phyloP scores from a whole-genome alignment of 2,888 invertebrate genomes.

The Nymphalis polychloros region DNA sequence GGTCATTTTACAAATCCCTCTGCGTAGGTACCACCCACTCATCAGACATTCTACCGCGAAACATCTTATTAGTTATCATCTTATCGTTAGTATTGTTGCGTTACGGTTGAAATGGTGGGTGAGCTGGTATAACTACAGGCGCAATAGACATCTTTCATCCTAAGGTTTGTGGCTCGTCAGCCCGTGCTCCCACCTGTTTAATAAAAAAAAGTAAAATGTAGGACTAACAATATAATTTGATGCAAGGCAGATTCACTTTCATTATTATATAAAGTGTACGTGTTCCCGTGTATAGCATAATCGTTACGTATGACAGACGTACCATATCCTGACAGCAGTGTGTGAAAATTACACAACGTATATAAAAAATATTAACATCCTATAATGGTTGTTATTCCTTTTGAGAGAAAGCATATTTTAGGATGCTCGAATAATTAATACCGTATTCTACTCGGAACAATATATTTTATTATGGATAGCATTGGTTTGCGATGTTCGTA shows the following conservation, averaged over 20 bases:
- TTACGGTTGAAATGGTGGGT: too few species aligned
- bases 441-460: constrained; percentile 6
- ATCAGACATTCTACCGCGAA: too few species aligned
- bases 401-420: not conserved
- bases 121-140: too few species aligned
- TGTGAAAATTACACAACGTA: not conserved
- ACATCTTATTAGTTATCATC: too few species aligned
- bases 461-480: constrained; percentile 29
- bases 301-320: constrained; percentile 5
- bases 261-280: constrained; percentile 17
- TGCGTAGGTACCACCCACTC: too few species aligned
- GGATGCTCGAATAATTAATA: constrained; percentile 3
- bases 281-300: constrained; percentile 13
- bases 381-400: constrained; percentile 1
- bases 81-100: too few species aligned
- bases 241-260: constrained; percentile 8
- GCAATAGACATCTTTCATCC: too few species aligned
- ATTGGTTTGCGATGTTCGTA: constrained; percentile 9
- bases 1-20: too few species aligned
- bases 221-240: constrained; percentile 4
- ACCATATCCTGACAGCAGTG: not conserved
- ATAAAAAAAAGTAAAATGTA: not conserved
- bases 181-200: too few species aligned
- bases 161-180: too few species aligned
- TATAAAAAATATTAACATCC: not conserved